Conservation (phyloP, 92 coral and sea anemone species). For the Porites cylindrica region DNA sequence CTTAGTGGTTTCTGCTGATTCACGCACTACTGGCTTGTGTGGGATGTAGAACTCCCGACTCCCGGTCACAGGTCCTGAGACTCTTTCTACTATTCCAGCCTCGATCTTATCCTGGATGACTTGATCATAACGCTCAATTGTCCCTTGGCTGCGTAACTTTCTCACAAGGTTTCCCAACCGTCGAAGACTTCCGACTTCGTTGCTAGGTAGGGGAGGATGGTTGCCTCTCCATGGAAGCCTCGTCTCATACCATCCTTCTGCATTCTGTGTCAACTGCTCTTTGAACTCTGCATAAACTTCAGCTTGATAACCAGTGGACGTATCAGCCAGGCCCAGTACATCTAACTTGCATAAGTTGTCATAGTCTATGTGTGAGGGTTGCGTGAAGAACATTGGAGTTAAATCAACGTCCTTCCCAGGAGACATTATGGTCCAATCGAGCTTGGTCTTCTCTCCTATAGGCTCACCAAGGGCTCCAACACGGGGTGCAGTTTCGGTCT, state of each 20-base stretch:
- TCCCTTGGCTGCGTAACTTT: constrained; percentile 27
- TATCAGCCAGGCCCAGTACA: constrained; percentile 1
- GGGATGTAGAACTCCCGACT: background rate
- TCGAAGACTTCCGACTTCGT: constrained; percentile 44
- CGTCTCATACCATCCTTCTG: constrained; percentile 18
- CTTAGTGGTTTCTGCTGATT: background rate
- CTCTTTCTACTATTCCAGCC: background rate
- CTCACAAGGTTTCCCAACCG: constrained; percentile 22
- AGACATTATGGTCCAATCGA: background rate
- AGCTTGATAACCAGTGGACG: background rate
- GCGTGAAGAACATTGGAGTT: background rate
- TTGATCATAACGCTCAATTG: background rate
- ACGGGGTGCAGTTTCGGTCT: background rate
- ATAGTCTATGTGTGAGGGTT: constrained; percentile 2
- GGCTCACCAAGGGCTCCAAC: background rate
- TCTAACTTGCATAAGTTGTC: constrained; percentile 4
- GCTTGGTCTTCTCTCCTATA: background rate
- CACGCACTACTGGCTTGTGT: background rate
- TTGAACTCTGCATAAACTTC: background rate
- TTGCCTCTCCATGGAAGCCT: constrained; percentile 22
- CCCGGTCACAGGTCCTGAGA: background rate
- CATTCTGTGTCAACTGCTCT: background rate
- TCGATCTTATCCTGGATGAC: no score
- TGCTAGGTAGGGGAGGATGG: background rate
- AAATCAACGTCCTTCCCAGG: background rate